These are phyloP conservation scores for Labroides dimidiatus DNA, from an alignment of 2,797 vertebrate species.

Conservation along the genomic window DNA sequence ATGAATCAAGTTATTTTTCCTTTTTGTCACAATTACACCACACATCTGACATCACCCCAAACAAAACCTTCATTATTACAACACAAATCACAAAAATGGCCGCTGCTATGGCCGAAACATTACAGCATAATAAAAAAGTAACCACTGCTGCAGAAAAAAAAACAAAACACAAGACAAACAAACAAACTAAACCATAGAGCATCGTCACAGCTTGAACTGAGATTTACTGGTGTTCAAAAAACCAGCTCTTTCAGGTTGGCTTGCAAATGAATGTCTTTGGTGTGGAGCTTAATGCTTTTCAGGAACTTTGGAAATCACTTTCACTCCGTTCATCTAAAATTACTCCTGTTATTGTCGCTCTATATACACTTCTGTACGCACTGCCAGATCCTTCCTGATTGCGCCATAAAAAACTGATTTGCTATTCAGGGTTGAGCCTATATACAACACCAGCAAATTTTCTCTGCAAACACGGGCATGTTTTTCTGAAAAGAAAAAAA, in stretches of 20 bases:
- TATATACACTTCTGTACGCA: slow-evolving; percentile 29
- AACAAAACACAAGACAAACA: no score
- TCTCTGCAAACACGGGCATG: slow-evolving; percentile 24
- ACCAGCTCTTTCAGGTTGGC: not conserved
- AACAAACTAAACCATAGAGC: not conserved
- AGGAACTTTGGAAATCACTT: slow-evolving; percentile 25
- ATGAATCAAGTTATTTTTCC: not conserved
- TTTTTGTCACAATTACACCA: slow-evolving; percentile 2
- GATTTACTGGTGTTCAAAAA: slow-evolving; percentile 24
- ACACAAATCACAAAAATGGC: slow-evolving; percentile 2
- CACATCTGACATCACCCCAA: not conserved
- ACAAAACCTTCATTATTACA: slow-evolving; percentile 6
- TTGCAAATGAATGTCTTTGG: not conserved
- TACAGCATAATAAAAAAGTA: not conserved
- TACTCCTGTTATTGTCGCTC: slow-evolving; percentile 36
- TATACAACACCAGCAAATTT: slow-evolving; percentile 17
- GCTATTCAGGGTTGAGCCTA: slow-evolving; percentile 35
- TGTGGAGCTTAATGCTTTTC: slow-evolving; percentile 10
- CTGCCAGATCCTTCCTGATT: slow-evolving; percentile 47
- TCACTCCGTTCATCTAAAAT: slow-evolving; percentile 46
- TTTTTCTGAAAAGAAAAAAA: slow-evolving; percentile 17
- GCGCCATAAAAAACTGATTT: slow-evolving; percentile 50
- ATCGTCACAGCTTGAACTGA: slow-evolving; percentile 1
- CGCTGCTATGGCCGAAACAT: slow-evolving; percentile 11
- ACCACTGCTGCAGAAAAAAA: not conserved